Base-by-base conservation (phyloP, 2,888 invertebrate species). In the Amaurobius ferox region DNA sequence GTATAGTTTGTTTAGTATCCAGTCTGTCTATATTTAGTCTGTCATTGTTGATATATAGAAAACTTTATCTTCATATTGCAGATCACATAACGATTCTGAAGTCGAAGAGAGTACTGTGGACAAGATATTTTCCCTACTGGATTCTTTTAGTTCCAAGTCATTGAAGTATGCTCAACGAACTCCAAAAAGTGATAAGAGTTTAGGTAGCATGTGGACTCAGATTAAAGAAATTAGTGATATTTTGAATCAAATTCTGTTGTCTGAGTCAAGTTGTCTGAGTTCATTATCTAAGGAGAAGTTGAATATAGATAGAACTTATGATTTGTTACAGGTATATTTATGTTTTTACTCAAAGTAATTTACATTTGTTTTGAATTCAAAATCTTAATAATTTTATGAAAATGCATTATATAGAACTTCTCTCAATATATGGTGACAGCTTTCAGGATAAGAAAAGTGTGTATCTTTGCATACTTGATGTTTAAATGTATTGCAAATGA, bases 151-250 rank as follows among this genome's bases (percentile, higher is more conserved):
- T 23, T 30, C n/a, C 16, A 85, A 85, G 39, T 77, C 71, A 71
- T 40, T 55, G 1, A 85, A 85, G 19, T 77, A 77, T 85, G 55
- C 71, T 13, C 66, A 85, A 28, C 62, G 77, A 55, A 85, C 55
- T 3, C 83, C 83, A 19, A 85, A 77, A 26, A n/a, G 19, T 44
- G 23, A 70, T 3, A 48, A 77, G 16, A 32, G 64, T 9, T 61
- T 67, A 3, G 77, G 77, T 28, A 32, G 61, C 0, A 26, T 85
- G 23, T 85, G 83, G 83, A 23, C 0, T 30, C 35, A 48, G 7
- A 9, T 85, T 11, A 66, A 85, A 39, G 61, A 77, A 29, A 40
- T 44, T 6, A 66, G 71, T 30, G 28, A 26, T 5, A 1, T 11
- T 67, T 64, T 85, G 3, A 77, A 85, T 72, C 28, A 61, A 29